A percentile compares a stretch with the other conserved stretches of the same genome.
Evolutionary conservation across 92 coral and sea anemone genomes (phyloP).

Genomic region (Scolanthus callimorphus): DNA sequence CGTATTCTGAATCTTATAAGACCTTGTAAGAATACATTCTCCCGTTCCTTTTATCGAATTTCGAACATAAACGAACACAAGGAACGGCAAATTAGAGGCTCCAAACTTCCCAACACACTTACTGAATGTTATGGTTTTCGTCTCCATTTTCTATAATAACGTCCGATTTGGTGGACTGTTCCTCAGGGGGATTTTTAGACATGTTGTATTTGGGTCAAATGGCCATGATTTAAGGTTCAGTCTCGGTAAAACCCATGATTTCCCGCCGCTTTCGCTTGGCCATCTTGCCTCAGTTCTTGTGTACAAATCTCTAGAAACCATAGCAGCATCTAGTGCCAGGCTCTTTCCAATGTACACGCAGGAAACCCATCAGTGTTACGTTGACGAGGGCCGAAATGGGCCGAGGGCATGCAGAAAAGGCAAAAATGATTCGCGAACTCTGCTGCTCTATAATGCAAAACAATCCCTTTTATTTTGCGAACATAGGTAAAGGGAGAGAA

Average conservation of each 20-base stretch:
- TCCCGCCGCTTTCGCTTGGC: constrained; percentile 5
- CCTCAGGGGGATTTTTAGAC: constrained; percentile 45
- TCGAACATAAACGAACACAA: too few species aligned
- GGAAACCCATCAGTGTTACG: constrained; percentile 11
- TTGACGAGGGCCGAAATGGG: background rate
- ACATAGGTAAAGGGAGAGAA: too few species aligned
- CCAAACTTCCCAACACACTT: too few species aligned
- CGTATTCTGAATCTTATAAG: too few species aligned
- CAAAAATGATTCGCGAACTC: too few species aligned
- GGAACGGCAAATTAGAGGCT: too few species aligned
- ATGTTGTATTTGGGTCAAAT: constrained; percentile 2
- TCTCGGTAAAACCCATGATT: background rate
- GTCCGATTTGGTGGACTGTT: constrained; percentile 17
- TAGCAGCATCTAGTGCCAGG: constrained; percentile 41
- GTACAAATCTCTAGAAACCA: constrained; percentile 54
- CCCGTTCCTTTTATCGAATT: too few species aligned
- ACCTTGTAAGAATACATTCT: too few species aligned
- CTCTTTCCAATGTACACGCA: constrained; percentile 13
- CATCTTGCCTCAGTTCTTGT: constrained; percentile 11
- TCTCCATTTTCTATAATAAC: constrained; percentile 23
- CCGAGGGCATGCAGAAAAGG: too few species aligned
- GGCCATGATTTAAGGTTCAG: background rate
- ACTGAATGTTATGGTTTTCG: constrained; percentile 23
- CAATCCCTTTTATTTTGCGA: too few species aligned
- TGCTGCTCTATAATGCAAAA: too few species aligned